A percentile compares a stretch with the other conserved stretches of the same genome.
Conservation (phyloP, 2,797 vertebrate genomes). For the Leptoclinus maculatus region DNA sequence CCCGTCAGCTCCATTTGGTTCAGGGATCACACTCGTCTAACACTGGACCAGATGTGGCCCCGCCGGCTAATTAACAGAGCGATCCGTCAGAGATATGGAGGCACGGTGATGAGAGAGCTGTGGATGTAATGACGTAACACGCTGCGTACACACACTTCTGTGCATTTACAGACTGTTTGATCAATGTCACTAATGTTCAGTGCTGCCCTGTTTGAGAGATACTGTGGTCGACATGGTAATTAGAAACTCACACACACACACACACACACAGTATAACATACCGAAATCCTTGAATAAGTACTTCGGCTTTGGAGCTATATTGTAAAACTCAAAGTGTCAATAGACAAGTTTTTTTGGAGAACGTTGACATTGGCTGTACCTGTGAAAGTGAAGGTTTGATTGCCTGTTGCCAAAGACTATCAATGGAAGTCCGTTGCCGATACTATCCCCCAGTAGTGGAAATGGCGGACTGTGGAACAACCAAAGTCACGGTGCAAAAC, state of each 20-base stretch:
- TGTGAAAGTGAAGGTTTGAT: no score
- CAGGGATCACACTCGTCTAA: slow-evolving; percentile 3
- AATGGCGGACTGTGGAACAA: no score
- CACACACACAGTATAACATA: not conserved
- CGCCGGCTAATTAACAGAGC: slow-evolving; percentile 38
- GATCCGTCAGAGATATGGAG: slow-evolving; percentile 6
- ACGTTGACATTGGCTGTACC: no score
- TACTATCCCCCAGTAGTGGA: no score
- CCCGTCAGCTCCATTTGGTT: slow-evolving; percentile 29
- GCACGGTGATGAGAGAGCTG: not conserved
- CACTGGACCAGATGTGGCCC: slow-evolving; percentile 29
- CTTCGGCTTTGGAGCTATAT: no score
- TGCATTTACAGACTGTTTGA: not conserved
- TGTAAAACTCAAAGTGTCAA: no score
- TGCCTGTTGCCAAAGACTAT: no score
- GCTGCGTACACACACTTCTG: not conserved
- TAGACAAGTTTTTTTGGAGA: no score
- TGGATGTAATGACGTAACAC: not conserved
- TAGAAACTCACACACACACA: not conserved
- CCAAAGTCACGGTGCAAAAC: no score
- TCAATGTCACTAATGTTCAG: not conserved
- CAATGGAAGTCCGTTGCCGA: no score
- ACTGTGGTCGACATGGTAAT: not conserved
- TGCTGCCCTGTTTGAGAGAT: not conserved
- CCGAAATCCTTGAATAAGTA: no score